Evolutionary conservation across 1,140 invertebrate genomes (phyloP).

Genomic region (Glossosoma conforme): DNA sequence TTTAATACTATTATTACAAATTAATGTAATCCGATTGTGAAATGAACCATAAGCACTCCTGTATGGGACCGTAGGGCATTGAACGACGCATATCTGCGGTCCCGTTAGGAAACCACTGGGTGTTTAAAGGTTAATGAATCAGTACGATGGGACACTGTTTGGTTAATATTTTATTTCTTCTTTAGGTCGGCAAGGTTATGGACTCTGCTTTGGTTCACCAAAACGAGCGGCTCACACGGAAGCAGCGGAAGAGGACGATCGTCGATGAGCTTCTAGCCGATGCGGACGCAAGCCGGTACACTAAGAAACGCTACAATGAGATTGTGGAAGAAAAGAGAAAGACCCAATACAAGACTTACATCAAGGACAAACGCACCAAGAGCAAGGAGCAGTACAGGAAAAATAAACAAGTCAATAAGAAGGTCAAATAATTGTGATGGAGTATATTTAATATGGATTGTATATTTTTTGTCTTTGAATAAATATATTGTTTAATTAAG

Average conservation of each 20-base stretch:
- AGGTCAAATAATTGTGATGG: conserved; percentile 15
- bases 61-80: too few species aligned
- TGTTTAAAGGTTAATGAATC: too few species aligned
- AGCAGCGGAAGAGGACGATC: conserved; percentile 80
- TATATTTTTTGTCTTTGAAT: too few species aligned
- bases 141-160: too few species aligned
- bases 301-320: conserved; percentile 78
- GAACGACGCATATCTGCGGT: too few species aligned
- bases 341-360: conserved; percentile 46
- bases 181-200: conserved; percentile 67
- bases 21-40: too few species aligned
- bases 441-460: too few species aligned
- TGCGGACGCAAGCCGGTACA: conserved; percentile 80
- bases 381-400: conserved; percentile 43
- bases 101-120: too few species aligned
- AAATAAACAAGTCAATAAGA: conserved; percentile 34
- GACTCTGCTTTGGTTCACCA: conserved; percentile 70
- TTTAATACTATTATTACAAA: too few species aligned
- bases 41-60: too few species aligned
- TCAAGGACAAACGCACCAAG: conserved; percentile 46
- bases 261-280: conserved; percentile 90
- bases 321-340: conserved; percentile 70
- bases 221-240: conserved; percentile 73
- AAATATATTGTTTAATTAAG: too few species aligned
- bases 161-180: conserved; percentile 27